These are phyloP conservation scores for Xanthostigma xanthostigma DNA, from an alignment of 2,888 invertebrate genomes.

Conservation along the genomic window DNA sequence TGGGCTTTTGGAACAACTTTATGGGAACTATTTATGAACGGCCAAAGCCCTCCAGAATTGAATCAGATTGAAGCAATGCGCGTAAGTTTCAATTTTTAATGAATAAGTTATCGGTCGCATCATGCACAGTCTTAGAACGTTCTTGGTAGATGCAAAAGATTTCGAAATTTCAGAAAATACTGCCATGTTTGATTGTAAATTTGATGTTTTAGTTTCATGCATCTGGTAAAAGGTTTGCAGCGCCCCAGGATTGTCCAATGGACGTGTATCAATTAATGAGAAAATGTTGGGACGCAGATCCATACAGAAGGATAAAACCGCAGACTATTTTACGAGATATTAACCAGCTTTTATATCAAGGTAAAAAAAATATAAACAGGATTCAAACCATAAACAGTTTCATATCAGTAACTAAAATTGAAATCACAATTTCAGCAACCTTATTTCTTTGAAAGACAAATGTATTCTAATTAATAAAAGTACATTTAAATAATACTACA, in stretches of 20 bases:
- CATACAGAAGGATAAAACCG: slow-evolving; percentile 55
- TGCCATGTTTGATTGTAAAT: neutral
- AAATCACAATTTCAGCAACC: too few species aligned
- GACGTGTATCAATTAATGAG: slow-evolving; percentile 63
- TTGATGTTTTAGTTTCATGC: slow-evolving; percentile 40
- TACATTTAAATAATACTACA: neutral
- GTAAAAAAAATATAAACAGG: slow-evolving; percentile 15
- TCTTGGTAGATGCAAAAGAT: too few species aligned
- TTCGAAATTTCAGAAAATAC: too few species aligned
- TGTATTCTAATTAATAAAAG: slow-evolving; percentile 1
- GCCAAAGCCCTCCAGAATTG: slow-evolving; percentile 27
- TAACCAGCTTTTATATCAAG: slow-evolving; percentile 61
- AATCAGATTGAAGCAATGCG: slow-evolving; percentile 23
- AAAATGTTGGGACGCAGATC: slow-evolving; percentile 68
- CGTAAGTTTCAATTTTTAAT: slow-evolving; percentile 14
- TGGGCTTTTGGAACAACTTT: slow-evolving; percentile 88
- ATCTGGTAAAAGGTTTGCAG: slow-evolving; percentile 50
- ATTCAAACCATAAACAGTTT: too few species aligned
- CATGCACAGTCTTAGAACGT: neutral
- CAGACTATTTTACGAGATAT: slow-evolving; percentile 77
- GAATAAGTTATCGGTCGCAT: neutral
- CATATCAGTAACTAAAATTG: too few species aligned
- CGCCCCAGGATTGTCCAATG: slow-evolving; percentile 51
- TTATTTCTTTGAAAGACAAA: neutral
- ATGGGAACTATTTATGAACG: slow-evolving; percentile 83